Base-by-base conservation (phyloP, 2,797 vertebrate genomes). In the Phalanger gymnotis region DNA sequence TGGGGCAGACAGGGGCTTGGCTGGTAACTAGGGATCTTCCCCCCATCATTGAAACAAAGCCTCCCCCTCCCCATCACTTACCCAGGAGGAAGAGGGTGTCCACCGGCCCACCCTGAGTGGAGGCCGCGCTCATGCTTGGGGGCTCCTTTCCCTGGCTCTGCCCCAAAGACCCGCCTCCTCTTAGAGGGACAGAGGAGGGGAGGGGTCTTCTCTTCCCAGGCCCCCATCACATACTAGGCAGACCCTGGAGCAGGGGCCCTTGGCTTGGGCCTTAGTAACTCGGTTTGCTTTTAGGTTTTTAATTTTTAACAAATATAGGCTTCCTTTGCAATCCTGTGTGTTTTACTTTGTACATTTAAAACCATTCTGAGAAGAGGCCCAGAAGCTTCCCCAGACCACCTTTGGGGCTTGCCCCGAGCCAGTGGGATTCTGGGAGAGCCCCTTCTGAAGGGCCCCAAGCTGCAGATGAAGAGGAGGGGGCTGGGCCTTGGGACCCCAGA, bases 131-230 rank as follows among this genome's bases (percentile, higher is more conserved):
- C 93, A 54, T 61, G 93, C 53, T 58, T 40, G 89, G 55, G 55
- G 94, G 81, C 96, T 94, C 28, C 7, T 2, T 73, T 19, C 16
- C 61, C 61, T 92, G 94, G 89, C 94, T 58, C 30, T 34, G 30
- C 30, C 30, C 28, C 30, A 0, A 27, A 34, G 31, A 14, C 30
- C 3, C 9, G 4, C 16, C 4, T 16, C 22, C 54, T 22, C 31
- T 66, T 40, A 16, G 34, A 73, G 34, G 61, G 34, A 19, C 92
- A 53, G 87, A 90, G 91, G 58, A 19, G 90, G 27, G 31, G 51
- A 3, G 53, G 52, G 73, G 91, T 14, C 6, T 90, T 30, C 52
- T 52, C n/a, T 0, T 28, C 73, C 53, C 40, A 52, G 52, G 31
- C 0, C 47, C 73, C 53, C 0, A 11, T n/a, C 47, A 2, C 11